Percentiles rank a stretch among this genome's conserved stretches.
Evolutionary conservation across 2,888 invertebrate species (phyloP).

Genomic region (Heliconius ethilla): DNA sequence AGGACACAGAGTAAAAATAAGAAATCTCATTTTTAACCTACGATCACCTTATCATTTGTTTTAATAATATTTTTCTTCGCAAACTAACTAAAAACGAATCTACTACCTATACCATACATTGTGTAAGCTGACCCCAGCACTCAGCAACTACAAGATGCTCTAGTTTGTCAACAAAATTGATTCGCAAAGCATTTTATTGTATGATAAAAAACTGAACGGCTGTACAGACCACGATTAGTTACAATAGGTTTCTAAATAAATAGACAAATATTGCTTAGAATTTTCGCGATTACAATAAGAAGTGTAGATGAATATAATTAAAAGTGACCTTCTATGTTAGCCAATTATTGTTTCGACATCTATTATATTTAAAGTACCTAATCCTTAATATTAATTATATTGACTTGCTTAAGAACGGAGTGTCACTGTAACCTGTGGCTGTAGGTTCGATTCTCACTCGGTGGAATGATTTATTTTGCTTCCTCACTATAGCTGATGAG

Average conservation of each 20-base stretch:
- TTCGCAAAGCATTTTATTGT: slow-evolving; percentile 17
- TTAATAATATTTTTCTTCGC: too few relatives aligned
- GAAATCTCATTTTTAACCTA: too few relatives aligned
- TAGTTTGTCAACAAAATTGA: slow-evolving; percentile 8
- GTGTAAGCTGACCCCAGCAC: not conserved
- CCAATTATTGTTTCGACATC: not conserved
- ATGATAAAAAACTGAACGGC: slow-evolving; percentile 9
- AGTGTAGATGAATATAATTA: slow-evolving; percentile 14
- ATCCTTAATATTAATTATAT: not conserved
- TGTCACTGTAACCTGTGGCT: too few relatives aligned
- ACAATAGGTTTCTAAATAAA: slow-evolving; percentile 21
- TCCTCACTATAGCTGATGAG: too few relatives aligned
- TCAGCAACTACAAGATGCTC: slow-evolving; percentile 12
- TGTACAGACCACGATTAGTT: slow-evolving; percentile 2
- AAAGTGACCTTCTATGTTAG: not conserved
- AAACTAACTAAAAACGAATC: too few relatives aligned
- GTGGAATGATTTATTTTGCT: too few relatives aligned
- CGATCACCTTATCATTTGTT: too few relatives aligned
- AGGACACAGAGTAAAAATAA: too few relatives aligned
- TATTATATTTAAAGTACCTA: not conserved
- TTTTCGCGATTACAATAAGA: slow-evolving; percentile 1
- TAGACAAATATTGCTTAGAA: slow-evolving; percentile 5
- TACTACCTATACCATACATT: not conserved
- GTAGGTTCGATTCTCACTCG: too few relatives aligned
- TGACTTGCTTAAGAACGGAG: not conserved